These are phyloP conservation scores for Rutilus rutilus DNA, from an alignment of 2,113 vertebrate species.

Conservation along the genomic window DNA sequence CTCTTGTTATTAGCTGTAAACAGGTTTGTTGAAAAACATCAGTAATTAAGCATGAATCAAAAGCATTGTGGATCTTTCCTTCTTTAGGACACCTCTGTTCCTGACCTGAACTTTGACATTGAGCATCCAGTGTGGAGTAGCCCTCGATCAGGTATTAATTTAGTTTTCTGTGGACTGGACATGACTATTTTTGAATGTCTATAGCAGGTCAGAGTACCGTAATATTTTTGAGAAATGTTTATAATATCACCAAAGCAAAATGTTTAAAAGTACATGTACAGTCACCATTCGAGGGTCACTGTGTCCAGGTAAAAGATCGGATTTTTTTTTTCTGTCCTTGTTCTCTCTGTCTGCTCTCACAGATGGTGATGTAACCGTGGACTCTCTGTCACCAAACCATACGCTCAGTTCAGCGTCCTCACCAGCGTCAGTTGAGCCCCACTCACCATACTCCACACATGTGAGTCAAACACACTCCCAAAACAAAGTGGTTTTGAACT, in stretches of 20 bases:
- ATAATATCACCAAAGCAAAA: background rate
- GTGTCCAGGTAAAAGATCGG: background rate
- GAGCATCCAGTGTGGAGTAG: constrained; percentile 84
- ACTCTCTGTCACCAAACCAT: constrained; percentile 83
- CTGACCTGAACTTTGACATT: constrained; percentile 85
- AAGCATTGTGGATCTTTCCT: background rate
- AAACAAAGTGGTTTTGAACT: constrained; percentile 14
- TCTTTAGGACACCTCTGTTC: constrained; percentile 77
- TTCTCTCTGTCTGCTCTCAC: constrained; percentile 63
- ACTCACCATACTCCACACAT: constrained; percentile 82
- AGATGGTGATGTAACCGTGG: constrained; percentile 81
- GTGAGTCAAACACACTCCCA: constrained; percentile 73
- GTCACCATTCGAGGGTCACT: background rate
- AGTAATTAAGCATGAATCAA: background rate
- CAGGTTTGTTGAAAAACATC: background rate
- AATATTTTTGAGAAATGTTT: background rate
- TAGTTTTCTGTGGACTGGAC: background rate
- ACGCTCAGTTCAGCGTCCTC: constrained; percentile 82
- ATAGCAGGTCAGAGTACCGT: background rate
- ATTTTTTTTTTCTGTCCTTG: background rate
- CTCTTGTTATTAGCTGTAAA: background rate
- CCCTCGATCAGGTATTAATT: constrained; percentile 77
- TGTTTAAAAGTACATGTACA: background rate
- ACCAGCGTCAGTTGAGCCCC: constrained; percentile 77
- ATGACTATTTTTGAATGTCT: background rate